Percentiles rank a stretch among this genome's conserved stretches.
phyloP scores from a whole-genome alignment of 2,797 vertebrate genomes.

The Antrozous pallidus region DNA sequence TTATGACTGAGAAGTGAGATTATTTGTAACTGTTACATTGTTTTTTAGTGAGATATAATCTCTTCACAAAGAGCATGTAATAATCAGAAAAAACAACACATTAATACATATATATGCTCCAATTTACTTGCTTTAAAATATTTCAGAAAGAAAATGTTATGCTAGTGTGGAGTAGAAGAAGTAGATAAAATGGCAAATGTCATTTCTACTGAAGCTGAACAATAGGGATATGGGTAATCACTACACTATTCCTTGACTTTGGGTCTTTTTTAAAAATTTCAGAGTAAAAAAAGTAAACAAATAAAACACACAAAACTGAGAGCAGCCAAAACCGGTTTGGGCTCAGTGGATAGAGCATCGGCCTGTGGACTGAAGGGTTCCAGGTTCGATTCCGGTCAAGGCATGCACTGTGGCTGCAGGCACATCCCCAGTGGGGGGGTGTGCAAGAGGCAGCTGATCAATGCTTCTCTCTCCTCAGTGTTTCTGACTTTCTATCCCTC shows the following conservation, averaged over 20 bases:
- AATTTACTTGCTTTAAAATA: slow-evolving; percentile 26
- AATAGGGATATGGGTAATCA: background rate
- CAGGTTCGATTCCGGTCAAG: no score
- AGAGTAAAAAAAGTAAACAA: background rate
- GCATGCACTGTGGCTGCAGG: no score
- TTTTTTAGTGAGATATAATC: background rate
- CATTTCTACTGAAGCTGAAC: background rate
- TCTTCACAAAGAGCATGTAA: background rate
- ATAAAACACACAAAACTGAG: background rate
- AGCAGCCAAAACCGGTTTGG: no score
- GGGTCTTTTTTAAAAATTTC: background rate
- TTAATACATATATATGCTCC: background rate
- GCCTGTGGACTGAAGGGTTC: no score
- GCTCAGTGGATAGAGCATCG: no score
- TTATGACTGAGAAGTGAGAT: background rate
- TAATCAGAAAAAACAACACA: background rate
- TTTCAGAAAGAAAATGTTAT: background rate
- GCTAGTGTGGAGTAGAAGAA: no score
- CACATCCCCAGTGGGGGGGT: no score
- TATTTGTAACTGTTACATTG: background rate
- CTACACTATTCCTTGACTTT: background rate
- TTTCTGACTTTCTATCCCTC: no score
- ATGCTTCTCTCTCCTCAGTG: no score
- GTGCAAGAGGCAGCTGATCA: no score
- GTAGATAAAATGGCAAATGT: background rate